phyloP scores from a whole-genome alignment of 2,113 vertebrate species.

The Paratilapia polleni region DNA sequence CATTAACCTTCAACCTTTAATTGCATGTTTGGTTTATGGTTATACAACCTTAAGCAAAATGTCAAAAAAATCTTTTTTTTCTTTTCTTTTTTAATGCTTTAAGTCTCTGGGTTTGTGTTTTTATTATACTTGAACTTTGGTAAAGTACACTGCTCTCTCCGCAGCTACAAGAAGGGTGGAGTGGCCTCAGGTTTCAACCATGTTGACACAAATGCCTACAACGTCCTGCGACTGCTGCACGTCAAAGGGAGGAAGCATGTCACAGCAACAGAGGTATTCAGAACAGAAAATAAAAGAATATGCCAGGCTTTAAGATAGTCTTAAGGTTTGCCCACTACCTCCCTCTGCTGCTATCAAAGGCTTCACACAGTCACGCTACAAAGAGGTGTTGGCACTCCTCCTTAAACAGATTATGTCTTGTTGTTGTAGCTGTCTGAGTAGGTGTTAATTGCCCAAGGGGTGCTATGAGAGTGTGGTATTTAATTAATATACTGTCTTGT shows the following conservation, averaged over 20 bases:
- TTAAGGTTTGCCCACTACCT: not conserved
- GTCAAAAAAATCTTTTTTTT: not conserved
- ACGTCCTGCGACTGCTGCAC: constrained; percentile 87
- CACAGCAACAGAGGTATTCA: constrained; percentile 86
- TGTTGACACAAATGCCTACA: constrained; percentile 89
- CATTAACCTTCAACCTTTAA: not conserved
- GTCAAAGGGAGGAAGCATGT: constrained; percentile 89
- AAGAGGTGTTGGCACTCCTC: constrained; percentile 10
- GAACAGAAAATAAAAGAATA: not conserved
- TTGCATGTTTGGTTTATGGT: not conserved
- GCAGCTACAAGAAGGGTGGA: constrained; percentile 93
- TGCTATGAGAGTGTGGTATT: constrained; percentile 6
- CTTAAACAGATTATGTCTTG: constrained; percentile 34
- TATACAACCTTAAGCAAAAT: not conserved
- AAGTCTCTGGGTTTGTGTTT: not conserved
- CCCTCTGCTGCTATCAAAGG: constrained; percentile 30
- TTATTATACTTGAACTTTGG: constrained; percentile 66
- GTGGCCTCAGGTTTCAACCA: constrained; percentile 89
- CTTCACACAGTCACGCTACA: constrained; percentile 15
- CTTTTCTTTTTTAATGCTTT: not conserved
- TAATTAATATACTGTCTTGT: not conserved
- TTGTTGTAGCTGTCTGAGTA: constrained; percentile 28
- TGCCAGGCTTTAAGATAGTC: constrained; percentile 4
- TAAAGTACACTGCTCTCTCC: constrained; percentile 22
- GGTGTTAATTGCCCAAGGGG: constrained; percentile 12